Evolutionary conservation across 2,113 vertebrate species (phyloP), one percentile per base, ranked within the genome.

Genomic region (Pomatorhinus ruficollis): DNA sequence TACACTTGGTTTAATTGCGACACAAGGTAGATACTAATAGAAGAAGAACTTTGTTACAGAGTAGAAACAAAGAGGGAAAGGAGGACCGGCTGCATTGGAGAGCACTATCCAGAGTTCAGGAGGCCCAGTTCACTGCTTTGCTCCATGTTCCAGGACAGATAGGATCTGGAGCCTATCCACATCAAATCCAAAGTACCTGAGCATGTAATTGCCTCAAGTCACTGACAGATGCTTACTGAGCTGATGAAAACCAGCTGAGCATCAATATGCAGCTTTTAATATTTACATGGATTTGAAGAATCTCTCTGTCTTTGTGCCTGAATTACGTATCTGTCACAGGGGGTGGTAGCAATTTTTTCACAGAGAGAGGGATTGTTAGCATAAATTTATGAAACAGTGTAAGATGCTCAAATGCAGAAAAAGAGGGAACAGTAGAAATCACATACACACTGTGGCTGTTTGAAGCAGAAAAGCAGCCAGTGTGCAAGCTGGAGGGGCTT

Each of bases 81-180:
- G 37, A 56, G 30, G 42, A 30, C 11, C 6, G 3, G 15, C 11
- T 21, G 8, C 0, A 0, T 6, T 49, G 63, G 22, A 80, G 42
- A 20, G 40, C 28, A 18, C 21, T 63, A 61, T 21, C 35, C 7
- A 4, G 39, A 60, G 31, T 52, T 94, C 27, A 57, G 47, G 28
- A 21, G 40, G 28, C 28, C 21, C 2, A 1, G 19, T 44, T 83
- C 52, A 9, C 25, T 50, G 59, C n/a, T 64, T 74, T 2, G 2
- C 31, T 59, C 42, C 7, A 4, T n/a, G 37, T 47, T 64, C 75
- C 35, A 30, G 56, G 31, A 22, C 20, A 59, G 47, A n/a, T 31
- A 59, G 61, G 37, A 65, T 20, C 63, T 85, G 72, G 21, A 83
- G 15, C 28, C 54, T 69, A 17, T 25, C 37, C 40, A 12, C 5